These are phyloP conservation scores for Xylocampa areola DNA, from an alignment of 2,888 invertebrate species.

Conservation along the genomic window DNA sequence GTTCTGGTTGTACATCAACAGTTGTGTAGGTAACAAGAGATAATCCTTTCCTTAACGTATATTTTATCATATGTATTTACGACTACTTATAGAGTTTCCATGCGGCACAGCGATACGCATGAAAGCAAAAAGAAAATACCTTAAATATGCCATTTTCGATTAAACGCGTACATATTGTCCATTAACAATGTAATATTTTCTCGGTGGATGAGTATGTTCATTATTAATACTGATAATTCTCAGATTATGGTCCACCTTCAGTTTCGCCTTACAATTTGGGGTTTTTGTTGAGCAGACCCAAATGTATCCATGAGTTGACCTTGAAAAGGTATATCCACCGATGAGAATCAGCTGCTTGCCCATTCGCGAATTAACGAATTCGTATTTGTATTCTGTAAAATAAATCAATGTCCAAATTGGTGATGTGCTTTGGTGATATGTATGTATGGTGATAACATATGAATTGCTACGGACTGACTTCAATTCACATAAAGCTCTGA, in stretches of 20 bases:
- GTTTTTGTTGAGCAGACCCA: constrained; percentile 59
- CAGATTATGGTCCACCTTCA: constrained; percentile 28
- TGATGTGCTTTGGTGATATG: too few species aligned
- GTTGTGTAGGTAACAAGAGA: too few species aligned
- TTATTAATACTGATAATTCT: constrained; percentile 24
- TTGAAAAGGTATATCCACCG: constrained; percentile 63
- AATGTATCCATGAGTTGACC: not conserved
- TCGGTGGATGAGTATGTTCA: constrained; percentile 39
- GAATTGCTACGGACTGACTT: too few species aligned
- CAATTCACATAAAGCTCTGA: too few species aligned
- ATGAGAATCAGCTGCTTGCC: constrained; percentile 61
- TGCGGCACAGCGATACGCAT: too few species aligned
- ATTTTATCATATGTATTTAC: too few species aligned
- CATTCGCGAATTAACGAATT: constrained; percentile 46
- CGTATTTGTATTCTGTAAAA: constrained; percentile 32
- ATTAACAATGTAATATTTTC: constrained; percentile 16
- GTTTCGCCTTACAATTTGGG: constrained; percentile 48
- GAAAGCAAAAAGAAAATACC: too few species aligned
- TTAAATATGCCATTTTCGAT: not conserved
- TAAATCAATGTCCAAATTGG: too few species aligned
- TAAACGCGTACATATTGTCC: constrained; percentile 9
- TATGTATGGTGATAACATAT: too few species aligned
- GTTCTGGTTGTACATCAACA: too few species aligned
- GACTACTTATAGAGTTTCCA: too few species aligned
- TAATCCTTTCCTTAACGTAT: too few species aligned